Conservation (phyloP, 2,888 invertebrate genomes). For the Seira musarum region DNA sequence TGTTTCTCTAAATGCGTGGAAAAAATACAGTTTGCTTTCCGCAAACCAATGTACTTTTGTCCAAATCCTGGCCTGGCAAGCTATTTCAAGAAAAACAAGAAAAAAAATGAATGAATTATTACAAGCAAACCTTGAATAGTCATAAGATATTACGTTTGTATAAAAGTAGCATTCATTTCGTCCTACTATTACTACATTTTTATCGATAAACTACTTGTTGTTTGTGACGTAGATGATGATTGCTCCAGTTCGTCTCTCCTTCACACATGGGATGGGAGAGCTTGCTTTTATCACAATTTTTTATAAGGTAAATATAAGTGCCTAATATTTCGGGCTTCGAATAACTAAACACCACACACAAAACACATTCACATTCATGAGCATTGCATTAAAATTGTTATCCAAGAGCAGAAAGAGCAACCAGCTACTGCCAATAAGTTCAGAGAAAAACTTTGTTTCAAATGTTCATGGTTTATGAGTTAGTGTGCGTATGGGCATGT, state of each 20-base stretch:
- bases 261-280: constrained; percentile 8
- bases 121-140: not conserved
- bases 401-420: not conserved
- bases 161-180: not conserved
- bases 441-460: constrained; percentile 12
- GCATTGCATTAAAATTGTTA: not conserved
- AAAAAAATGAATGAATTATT: constrained; percentile 16
- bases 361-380: not conserved
- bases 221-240: constrained; percentile 15
- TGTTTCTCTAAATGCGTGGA: constrained; percentile 6
- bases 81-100: not conserved
- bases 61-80: not conserved
- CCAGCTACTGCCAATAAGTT: constrained; percentile 5
- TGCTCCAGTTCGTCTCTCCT: constrained; percentile 11
- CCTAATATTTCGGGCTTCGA: not conserved
- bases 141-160: not conserved
- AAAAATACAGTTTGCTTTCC: not conserved
- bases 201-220: constrained; percentile 22
- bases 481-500: not conserved
- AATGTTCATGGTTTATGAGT: constrained; percentile 5
- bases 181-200: not conserved
- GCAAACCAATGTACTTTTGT: not conserved
- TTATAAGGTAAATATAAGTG: constrained; percentile 18
- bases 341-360: not conserved
- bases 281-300: constrained; percentile 18